These are phyloP conservation scores for Caradrina clavipalpis DNA, from an alignment of 2,888 invertebrate species.

Conservation along the genomic window DNA sequence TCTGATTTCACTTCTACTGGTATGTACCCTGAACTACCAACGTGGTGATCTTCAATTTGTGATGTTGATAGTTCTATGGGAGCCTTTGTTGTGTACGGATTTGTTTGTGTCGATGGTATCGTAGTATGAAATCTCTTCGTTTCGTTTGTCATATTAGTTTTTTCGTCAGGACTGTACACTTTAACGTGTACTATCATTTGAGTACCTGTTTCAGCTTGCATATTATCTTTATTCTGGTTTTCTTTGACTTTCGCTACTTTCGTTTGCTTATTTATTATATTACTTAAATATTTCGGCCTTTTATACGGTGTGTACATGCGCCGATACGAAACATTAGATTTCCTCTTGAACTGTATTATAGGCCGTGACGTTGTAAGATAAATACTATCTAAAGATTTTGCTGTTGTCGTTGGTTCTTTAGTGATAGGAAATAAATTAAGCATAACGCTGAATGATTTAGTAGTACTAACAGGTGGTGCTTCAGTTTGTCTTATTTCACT, in stretches of 20 bases:
- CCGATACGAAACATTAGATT: slow-evolving; percentile 71
- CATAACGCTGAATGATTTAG: slow-evolving; percentile 92
- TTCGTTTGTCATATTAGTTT: slow-evolving; percentile 56
- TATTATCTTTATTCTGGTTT: slow-evolving; percentile 49
- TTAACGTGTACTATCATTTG: slow-evolving; percentile 93
- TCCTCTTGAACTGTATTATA: slow-evolving; percentile 81
- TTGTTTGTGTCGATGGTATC: slow-evolving; percentile 55
- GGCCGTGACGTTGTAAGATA: slow-evolving; percentile 83
- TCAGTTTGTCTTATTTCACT: slow-evolving; percentile 61
- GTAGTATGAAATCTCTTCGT: slow-evolving; percentile 51
- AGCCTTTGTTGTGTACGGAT: slow-evolving; percentile 68
- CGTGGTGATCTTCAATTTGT: slow-evolving; percentile 83
- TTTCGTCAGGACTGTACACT: slow-evolving; percentile 86
- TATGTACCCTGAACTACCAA: slow-evolving; percentile 85
- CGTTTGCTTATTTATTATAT: slow-evolving; percentile 51
- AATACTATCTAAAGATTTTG: slow-evolving; percentile 72
- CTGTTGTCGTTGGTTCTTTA: slow-evolving; percentile 66
- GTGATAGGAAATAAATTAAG: slow-evolving; percentile 92
- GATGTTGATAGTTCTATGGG: slow-evolving; percentile 75
- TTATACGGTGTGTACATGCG: slow-evolving; percentile 72
- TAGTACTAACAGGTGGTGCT: slow-evolving; percentile 67
- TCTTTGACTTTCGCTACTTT: slow-evolving; percentile 37
- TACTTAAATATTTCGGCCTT: slow-evolving; percentile 64
- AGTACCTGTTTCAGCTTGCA: slow-evolving; percentile 72
- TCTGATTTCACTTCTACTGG: slow-evolving; percentile 68